Percentiles rank a stretch among this genome's conserved stretches.
Evolutionary conservation across 2,797 vertebrate genomes (phyloP).

Genomic region (Anabacerthia variegaticeps): DNA sequence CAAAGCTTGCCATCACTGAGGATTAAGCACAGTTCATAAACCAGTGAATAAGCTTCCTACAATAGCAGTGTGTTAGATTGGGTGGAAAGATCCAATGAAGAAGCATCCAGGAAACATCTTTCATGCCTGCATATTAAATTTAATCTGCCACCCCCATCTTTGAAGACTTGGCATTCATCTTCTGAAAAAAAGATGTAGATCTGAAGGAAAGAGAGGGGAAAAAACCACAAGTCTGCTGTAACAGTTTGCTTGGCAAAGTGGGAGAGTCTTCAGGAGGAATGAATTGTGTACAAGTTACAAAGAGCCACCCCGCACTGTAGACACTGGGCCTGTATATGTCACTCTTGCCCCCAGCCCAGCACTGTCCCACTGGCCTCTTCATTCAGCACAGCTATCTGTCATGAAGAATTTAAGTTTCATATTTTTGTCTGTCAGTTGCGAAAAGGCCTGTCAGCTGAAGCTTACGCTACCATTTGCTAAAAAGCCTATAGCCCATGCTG

Average conservation of each 20-base stretch:
- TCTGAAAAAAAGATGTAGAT: conserved; percentile 54
- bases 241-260: conserved; percentile 58
- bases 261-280: conserved; percentile 51
- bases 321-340: not conserved
- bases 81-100: conserved; percentile 71
- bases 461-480: conserved; percentile 94
- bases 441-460: conserved; percentile 97
- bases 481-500: conserved; percentile 87
- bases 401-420: conserved; percentile 98
- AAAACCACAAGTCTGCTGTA: not conserved
- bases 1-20: conserved; percentile 74
- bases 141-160: conserved; percentile 82
- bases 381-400: conserved; percentile 90
- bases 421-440: conserved; percentile 92
- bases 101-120: conserved; percentile 90
- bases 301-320: not conserved
- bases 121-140: conserved; percentile 89
- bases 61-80: conserved; percentile 79
- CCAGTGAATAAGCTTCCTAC: conserved; percentile 84
- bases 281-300: conserved; percentile 46
- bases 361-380: conserved; percentile 78
- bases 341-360: not conserved
- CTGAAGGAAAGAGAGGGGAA: not conserved
- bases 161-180: conserved; percentile 77
- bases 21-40: conserved; percentile 81